These are phyloP conservation scores for Leptinotarsa texana DNA, from an alignment of 1,140 invertebrate species.

Conservation along the genomic window DNA sequence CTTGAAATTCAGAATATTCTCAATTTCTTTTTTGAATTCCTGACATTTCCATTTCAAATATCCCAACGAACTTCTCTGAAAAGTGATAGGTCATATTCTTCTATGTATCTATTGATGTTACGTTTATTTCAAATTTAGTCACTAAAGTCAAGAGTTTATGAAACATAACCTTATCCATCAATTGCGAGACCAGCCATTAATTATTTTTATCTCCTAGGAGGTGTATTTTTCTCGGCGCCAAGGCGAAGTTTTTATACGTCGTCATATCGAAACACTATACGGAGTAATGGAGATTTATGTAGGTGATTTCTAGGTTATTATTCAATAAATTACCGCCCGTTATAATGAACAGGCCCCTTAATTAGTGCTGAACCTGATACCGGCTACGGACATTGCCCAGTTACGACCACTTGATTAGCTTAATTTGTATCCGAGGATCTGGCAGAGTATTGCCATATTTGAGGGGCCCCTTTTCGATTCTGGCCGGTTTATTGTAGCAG, in stretches of 20 bases:
- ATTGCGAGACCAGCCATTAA: slow-evolving; percentile 23
- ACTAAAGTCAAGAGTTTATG: not conserved
- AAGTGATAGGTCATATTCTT: no score
- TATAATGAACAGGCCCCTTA: slow-evolving; percentile 51
- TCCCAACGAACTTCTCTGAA: no score
- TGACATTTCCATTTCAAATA: no score
- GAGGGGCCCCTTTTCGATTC: slow-evolving; percentile 8
- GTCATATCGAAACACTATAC: slow-evolving; percentile 42
- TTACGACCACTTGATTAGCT: slow-evolving; percentile 53
- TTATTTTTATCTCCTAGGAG: slow-evolving; percentile 44
- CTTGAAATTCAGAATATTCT: no score
- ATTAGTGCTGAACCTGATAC: slow-evolving; percentile 53
- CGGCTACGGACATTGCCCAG: slow-evolving; percentile 47
- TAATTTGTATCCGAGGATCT: slow-evolving; percentile 51
- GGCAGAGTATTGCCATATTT: slow-evolving; percentile 20
- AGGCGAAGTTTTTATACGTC: slow-evolving; percentile 34
- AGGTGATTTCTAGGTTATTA: slow-evolving; percentile 54
- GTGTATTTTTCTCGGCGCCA: slow-evolving; percentile 45
- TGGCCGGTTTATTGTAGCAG: slow-evolving; percentile 3
- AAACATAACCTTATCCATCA: slow-evolving; percentile 4
- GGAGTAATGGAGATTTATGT: slow-evolving; percentile 53
- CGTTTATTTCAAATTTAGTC: not conserved
- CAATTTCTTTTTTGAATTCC: no score
- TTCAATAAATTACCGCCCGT: slow-evolving; percentile 53
- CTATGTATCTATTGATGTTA: no score